Conservation (phyloP, 2,888 invertebrate species). For the Drosophila stalkeri region DNA sequence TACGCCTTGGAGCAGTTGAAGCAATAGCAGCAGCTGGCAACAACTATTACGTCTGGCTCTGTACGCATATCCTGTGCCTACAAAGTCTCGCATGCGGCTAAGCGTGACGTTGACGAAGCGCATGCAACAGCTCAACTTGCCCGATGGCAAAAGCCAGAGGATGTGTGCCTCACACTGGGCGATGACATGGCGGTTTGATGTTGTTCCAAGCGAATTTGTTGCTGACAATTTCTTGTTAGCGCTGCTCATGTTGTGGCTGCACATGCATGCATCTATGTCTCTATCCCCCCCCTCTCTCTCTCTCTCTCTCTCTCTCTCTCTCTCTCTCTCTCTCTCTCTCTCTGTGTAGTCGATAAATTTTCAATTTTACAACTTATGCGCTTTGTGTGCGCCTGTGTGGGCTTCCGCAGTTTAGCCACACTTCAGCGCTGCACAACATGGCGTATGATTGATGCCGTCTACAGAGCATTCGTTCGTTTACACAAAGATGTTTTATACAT, state of each 20-base stretch:
- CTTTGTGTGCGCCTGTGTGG: conserved; percentile 21
- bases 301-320: neutral
- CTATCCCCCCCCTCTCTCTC: too few species aligned
- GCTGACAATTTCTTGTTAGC: conserved; percentile 76
- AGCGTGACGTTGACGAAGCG: conserved; percentile 78
- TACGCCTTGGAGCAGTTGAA: conserved; percentile 1
- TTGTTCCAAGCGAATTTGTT: conserved; percentile 63
- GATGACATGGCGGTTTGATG: conserved; percentile 56
- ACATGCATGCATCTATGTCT: conserved; percentile 15
- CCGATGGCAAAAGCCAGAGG: conserved; percentile 1
- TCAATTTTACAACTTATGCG: conserved; percentile 67
- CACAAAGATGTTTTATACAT: neutral
- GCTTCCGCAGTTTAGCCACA: conserved; percentile 77
- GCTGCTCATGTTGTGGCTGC: conserved; percentile 64
- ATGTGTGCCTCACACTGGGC: conserved; percentile 16
- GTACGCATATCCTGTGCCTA: conserved; percentile 62
- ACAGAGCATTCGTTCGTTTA: conserved; percentile 23
- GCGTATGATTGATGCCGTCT: conserved; percentile 79
- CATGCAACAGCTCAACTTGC: conserved; percentile 77
- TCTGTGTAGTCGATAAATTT: conserved; percentile 73
- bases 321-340: neutral
- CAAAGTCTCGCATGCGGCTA: conserved; percentile 73
- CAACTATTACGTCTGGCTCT: conserved; percentile 7
- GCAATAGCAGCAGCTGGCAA: neutral
- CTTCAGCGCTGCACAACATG: conserved; percentile 69